Evolutionary conservation across 2,113 vertebrate genomes (phyloP).

Genomic region (Tinamus guttatus): DNA sequence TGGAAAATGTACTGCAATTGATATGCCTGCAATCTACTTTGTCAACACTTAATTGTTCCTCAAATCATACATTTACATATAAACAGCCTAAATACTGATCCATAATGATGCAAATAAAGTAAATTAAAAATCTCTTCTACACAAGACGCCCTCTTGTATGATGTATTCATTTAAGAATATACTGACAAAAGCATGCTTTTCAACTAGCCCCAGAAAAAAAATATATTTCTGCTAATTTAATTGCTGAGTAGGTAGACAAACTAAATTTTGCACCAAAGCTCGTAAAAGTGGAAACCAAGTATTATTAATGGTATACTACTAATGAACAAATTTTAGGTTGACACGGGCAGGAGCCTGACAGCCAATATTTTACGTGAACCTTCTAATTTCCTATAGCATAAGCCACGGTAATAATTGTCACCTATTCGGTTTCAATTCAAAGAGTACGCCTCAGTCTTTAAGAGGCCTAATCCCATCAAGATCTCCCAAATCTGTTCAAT

Average conservation of each 20-base stretch:
- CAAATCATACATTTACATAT: conserved; percentile 89
- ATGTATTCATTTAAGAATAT: conserved; percentile 78
- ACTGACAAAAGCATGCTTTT: conserved; percentile 70
- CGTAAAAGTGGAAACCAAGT: conserved; percentile 36
- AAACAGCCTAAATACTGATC: conserved; percentile 85
- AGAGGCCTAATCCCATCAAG: background rate
- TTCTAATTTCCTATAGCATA: background rate
- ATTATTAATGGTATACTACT: conserved; percentile 2
- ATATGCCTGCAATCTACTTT: conserved; percentile 87
- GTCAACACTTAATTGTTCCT: conserved; percentile 90
- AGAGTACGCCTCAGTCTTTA: background rate
- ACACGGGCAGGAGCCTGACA: background rate
- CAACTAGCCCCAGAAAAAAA: conserved; percentile 50
- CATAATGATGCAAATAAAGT: conserved; percentile 87
- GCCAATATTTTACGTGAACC: background rate
- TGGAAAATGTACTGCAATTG: conserved; percentile 84
- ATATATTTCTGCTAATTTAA: conserved; percentile 59
- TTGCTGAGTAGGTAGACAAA: conserved; percentile 56
- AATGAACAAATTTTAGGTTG: conserved; percentile 15
- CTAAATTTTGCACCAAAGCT: conserved; percentile 43
- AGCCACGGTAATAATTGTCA: background rate
- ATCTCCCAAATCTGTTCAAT: background rate
- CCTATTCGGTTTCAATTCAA: background rate
- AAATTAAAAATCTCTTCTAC: conserved; percentile 86
- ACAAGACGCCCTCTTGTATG: conserved; percentile 73